A percentile compares a stretch with the other conserved stretches of the same genome.
phyloP scores from a whole-genome alignment of 2,888 invertebrate species.

The Limnephilus lunatus region DNA sequence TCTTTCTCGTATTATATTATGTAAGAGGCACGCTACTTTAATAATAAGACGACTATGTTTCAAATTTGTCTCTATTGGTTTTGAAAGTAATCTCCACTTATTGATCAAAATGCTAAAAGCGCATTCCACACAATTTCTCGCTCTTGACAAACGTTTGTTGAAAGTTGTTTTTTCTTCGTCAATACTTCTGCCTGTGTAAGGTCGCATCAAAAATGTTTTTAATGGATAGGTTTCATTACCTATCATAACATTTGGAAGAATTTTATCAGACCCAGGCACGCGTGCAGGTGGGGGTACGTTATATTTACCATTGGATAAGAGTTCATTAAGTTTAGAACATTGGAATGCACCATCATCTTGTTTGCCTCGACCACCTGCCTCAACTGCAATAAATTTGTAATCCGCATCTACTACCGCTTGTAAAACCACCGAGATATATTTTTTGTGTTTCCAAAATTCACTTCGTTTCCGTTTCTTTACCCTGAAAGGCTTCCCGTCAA shows the following conservation, averaged over 20 bases:
- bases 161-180: slow-evolving; percentile 66
- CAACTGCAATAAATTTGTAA: slow-evolving; percentile 61
- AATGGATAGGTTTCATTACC: slow-evolving; percentile 67
- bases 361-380: slow-evolving; percentile 61
- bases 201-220: slow-evolving; percentile 47
- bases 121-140: slow-evolving; percentile 67
- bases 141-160: slow-evolving; percentile 67
- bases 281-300: slow-evolving; percentile 66
- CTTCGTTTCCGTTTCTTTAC: slow-evolving; percentile 54
- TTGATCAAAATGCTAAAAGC: slow-evolving; percentile 66
- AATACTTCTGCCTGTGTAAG: slow-evolving; percentile 62
- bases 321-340: slow-evolving; percentile 48
- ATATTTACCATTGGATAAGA: slow-evolving; percentile 48
- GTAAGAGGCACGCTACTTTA: slow-evolving; percentile 66
- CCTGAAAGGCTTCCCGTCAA: slow-evolving; percentile 61
- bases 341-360: slow-evolving; percentile 63
- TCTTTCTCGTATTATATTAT: slow-evolving; percentile 66
- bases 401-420: slow-evolving; percentile 64
- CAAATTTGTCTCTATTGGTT: slow-evolving; percentile 66
- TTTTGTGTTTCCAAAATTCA: slow-evolving; percentile 63
- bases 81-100: slow-evolving; percentile 64
- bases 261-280: slow-evolving; percentile 67
- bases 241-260: slow-evolving; percentile 67
- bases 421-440: slow-evolving; percentile 66
- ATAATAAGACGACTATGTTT: slow-evolving; percentile 66